Evolutionary conservation across 2,797 vertebrate genomes (phyloP).

Genomic region (Acestrorhynchus altus): DNA sequence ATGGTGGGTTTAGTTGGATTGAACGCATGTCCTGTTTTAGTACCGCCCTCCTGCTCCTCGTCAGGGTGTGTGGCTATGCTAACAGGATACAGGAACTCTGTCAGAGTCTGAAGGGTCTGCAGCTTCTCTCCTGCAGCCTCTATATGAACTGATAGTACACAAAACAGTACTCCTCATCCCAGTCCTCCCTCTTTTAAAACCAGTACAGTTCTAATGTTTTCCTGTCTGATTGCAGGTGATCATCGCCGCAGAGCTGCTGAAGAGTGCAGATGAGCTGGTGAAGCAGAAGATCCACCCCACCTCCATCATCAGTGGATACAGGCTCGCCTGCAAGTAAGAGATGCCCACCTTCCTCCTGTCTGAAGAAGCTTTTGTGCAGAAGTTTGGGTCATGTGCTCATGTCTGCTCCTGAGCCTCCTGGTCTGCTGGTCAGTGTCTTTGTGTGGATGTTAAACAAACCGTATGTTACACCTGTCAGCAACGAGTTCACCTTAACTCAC

Average conservation of each 20-base stretch:
- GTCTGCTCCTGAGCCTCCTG: too few species aligned
- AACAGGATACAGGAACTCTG: conserved; percentile 86
- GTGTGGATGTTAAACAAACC: too few species aligned
- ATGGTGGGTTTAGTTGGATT: too few species aligned
- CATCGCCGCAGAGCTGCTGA: conserved; percentile 94
- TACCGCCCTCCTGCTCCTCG: conserved; percentile 78
- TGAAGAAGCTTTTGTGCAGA: too few species aligned
- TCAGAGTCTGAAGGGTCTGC: conserved; percentile 70
- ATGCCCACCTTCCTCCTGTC: background rate
- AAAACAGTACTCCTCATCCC: background rate
- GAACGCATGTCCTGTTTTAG: conserved; percentile 92
- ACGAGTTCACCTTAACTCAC: too few species aligned
- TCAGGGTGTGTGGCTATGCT: conserved; percentile 88
- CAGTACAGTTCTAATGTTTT: background rate
- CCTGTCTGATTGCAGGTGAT: conserved; percentile 83
- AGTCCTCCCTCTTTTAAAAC: background rate
- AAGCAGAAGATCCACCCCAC: conserved; percentile 99
- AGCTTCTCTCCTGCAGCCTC: conserved; percentile 61
- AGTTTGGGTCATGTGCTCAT: too few species aligned
- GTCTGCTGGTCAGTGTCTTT: too few species aligned
- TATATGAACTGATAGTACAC: conserved; percentile 73
- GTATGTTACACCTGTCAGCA: too few species aligned
- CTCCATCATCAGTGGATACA: conserved; percentile 95
- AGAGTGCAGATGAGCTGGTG: conserved; percentile 96
- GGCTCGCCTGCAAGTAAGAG: conserved; percentile 98